Evolutionary conservation across 2,888 invertebrate genomes (phyloP), one percentile per base, ranked within the genome.

Genomic region (Pyrrhia umbra): DNA sequence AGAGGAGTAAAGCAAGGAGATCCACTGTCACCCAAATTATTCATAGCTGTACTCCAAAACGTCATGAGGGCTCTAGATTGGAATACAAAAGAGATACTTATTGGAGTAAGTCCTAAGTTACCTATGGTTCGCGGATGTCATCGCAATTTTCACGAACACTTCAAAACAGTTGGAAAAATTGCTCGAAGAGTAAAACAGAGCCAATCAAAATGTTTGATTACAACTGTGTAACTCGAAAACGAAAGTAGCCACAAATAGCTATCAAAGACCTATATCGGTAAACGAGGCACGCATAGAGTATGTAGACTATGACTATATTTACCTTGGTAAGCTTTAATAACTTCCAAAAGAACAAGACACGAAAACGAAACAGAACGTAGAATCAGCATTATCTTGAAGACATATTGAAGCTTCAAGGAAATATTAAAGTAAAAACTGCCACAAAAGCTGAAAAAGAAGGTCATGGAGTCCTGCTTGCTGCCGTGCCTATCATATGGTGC

Each of bases 381-480:
- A 23, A 45, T 37, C 1, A 37, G 15, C 10, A 46, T 18, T 13
- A 43, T 51, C 18, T 59, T 50, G 59, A 60, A 18, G 8, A 60
- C n/a, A n/a, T n/a, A n/a, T n/a, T n/a, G 55, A 50, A 34, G 47
- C 16, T 39, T 55, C 10, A 61, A 55, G 42, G 47, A 54, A 13
- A 39, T 54, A 2, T 15, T 61, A 23, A 61, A 50, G 23, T 40
- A 30, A 1, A n/a, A 61, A 2, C 42, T 51, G 5, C 49, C 55
- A 9, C 10, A 55, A 0, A 16, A 16, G n/a, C 20, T 52, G 0
- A 64, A 64, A 50, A 47, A 51, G n/a, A n/a, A n/a, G n/a, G 39
- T 57, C 4, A 42, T 58, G 18, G 57, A 64, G 10, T 25, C 51
- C 2, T 58, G 64, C 23, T 23, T 64, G 6, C 23, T 64, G n/a